Evolutionary conservation across 2,888 invertebrate genomes (phyloP), one percentile per base, ranked within the genome.

Genomic region (Nomada flava): DNA sequence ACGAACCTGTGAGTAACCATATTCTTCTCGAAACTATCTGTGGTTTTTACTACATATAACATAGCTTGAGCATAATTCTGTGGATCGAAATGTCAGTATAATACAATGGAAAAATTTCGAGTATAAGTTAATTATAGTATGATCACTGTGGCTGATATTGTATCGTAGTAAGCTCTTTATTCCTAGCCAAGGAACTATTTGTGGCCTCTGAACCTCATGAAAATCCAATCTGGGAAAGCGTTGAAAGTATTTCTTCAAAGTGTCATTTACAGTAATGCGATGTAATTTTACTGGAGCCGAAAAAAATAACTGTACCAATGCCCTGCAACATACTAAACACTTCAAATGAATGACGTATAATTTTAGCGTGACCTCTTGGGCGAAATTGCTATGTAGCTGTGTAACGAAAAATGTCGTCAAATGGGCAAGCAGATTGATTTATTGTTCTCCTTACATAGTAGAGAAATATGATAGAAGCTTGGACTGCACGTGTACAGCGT

Each of bases 191-290:
- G 74, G 50, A 62, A 64, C 44, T 50, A 57, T 53, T 53, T 13
- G 36, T 36, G 26, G 4, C 29, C 20, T 20, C 18, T 67, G 68
- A 53, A 72, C 65, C 82, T 84, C 87, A 84, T 87, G 80, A 86
- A 86, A 86, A 74, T 86, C 57, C 74, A 80, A 78, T 82, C 18
- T 60, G 47, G 50, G 42, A n/a, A 36, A 20, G 29, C 36, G 59
- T 55, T 29, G 53, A 44, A 59, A 57, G 59, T 64, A 72, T 76
- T 75, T 77, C 75, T 75, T 69, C 55, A 42, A 75, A 84, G 71
- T 26, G 63, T 36, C 59, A 71, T 63, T 79, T 78, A 76, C 74
- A 47, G 42, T 82, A 86, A 86, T 76, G 57, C 52, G 47, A 70
- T 55, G 78, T 79, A 84, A 86, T 84, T 81, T 84, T 74, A 50